Base-by-base conservation (phyloP, 2,888 invertebrate species). In the Anorthoa munda region DNA sequence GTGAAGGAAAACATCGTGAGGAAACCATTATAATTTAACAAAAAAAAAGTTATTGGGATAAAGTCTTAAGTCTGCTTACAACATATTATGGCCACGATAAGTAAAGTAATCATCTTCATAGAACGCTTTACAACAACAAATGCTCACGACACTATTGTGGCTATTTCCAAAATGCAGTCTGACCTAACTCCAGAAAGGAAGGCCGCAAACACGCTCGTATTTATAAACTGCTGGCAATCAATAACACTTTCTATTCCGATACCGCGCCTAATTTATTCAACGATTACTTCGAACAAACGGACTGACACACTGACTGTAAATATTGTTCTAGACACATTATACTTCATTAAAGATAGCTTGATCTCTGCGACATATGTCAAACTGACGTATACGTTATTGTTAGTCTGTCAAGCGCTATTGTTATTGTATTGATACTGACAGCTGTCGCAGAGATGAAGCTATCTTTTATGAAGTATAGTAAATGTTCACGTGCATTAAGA, bases 221-320 rank as follows among this genome's bases (percentile, higher is more conserved):
- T 53, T 53, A 65, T 69, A 64, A 31, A 45, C 15, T 65, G 48
- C 60, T 69, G 23, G 12, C n/a, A 58, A 76, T 77, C 63, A 63
- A 76, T 78, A 76, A 21, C 7, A 63, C 11, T 21, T 77, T 46
- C 60, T 60, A 18, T 59, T 59, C 17, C 18, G 3, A 60, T 18
- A 39, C 46, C 12, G 0, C 23, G 4, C 11, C n/a, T 71, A 4
- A 45, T 58, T 58, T 51, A 75, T 77, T 75, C 51, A 75, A 63
- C 13, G 71, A 78, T 63, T 31, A 65, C 50, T n/a, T 31, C 12
- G 45, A 18, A 15, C 23, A 18, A 50, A 31, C n/a, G 13, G 51
- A 51, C 50, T 13, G 61, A 26, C 18, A 39, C 21, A 26, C 9
- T 31, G 12, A 13, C 46, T 39, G 21, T 55, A 46, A 23, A 26